These are phyloP conservation scores for Drosophila demipolita DNA, from an alignment of 2,888 invertebrate species.

Conservation along the genomic window DNA sequence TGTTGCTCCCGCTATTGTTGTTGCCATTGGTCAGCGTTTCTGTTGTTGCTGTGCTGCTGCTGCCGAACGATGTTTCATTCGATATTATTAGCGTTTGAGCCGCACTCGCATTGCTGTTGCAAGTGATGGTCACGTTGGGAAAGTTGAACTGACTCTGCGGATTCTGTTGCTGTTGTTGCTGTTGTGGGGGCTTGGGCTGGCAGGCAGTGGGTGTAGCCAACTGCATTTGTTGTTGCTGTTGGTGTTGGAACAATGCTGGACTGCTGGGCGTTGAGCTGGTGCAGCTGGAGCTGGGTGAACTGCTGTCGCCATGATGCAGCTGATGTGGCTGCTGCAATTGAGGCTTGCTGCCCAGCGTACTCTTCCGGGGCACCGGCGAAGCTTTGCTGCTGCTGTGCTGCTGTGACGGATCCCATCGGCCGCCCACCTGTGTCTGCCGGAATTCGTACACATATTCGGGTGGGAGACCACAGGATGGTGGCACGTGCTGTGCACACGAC, in stretches of 20 bases:
- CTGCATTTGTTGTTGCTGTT: slow-evolving; percentile 83
- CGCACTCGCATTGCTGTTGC: slow-evolving; percentile 42
- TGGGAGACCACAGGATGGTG: slow-evolving; percentile 96
- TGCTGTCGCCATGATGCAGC: slow-evolving; percentile 89
- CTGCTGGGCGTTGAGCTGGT: slow-evolving; percentile 98
- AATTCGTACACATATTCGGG: slow-evolving; percentile 93
- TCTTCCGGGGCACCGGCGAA: slow-evolving; percentile 81
- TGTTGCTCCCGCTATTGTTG: slow-evolving; percentile 50
- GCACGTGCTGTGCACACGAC: slow-evolving; percentile 96
- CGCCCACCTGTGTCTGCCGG: slow-evolving; percentile 88
- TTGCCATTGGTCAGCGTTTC: slow-evolving; percentile 45
- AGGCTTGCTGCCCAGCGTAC: slow-evolving; percentile 77
- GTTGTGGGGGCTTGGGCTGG: slow-evolving; percentile 62
- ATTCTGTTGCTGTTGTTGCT: slow-evolving; percentile 46
- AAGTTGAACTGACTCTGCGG: slow-evolving; percentile 84
- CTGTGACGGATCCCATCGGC: slow-evolving; percentile 42
- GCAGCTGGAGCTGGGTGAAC: slow-evolving; percentile 97
- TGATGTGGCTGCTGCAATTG: slow-evolving; percentile 61
- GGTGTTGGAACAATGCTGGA: slow-evolving; percentile 89
- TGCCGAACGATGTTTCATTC: slow-evolving; percentile 57
- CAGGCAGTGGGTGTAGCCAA: slow-evolving; percentile 78
- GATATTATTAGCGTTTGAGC: slow-evolving; percentile 76
- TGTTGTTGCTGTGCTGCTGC: neutral
- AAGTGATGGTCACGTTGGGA: slow-evolving; percentile 84
- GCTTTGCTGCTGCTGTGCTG: slow-evolving; percentile 74